These are phyloP conservation scores for Plectrocnemia conspersa DNA, from an alignment of 1,140 invertebrate genomes.

Conservation along the genomic window DNA sequence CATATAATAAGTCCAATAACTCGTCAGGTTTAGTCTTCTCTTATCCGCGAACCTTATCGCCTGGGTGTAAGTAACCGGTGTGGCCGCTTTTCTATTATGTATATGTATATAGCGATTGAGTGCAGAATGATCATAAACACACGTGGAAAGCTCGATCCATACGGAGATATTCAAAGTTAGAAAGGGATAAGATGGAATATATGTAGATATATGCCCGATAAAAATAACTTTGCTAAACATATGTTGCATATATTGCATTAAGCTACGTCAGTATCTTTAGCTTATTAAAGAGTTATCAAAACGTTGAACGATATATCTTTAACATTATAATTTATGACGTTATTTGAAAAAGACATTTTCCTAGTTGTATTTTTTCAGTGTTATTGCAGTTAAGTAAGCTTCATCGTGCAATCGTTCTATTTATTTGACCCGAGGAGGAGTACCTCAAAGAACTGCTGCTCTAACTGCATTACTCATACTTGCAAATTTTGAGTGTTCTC, in stretches of 20 bases:
- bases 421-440: no score
- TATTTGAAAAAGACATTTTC: no score
- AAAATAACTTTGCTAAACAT: constrained; percentile 1
- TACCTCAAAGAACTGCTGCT: background rate
- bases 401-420: no score
- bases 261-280: background rate
- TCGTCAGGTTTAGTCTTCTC: no score
- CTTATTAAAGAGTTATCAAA: background rate
- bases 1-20: constrained; percentile 1
- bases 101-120: background rate
- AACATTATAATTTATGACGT: no score
- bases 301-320: no score
- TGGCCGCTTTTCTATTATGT: constrained; percentile 1
- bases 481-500: background rate
- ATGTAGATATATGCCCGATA: no score
- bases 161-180: no score
- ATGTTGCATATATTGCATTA: background rate
- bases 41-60: constrained; percentile 2
- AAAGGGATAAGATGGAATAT: no score
- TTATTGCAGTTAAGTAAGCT: no score
- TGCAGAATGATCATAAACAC: constrained; percentile 4
- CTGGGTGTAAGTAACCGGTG: constrained; percentile 2
- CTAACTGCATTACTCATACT: background rate
- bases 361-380: no score
- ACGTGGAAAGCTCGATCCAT: no score